phyloP scores from a whole-genome alignment of 2,888 invertebrate species.

The Rotaria magnacalcarata region DNA sequence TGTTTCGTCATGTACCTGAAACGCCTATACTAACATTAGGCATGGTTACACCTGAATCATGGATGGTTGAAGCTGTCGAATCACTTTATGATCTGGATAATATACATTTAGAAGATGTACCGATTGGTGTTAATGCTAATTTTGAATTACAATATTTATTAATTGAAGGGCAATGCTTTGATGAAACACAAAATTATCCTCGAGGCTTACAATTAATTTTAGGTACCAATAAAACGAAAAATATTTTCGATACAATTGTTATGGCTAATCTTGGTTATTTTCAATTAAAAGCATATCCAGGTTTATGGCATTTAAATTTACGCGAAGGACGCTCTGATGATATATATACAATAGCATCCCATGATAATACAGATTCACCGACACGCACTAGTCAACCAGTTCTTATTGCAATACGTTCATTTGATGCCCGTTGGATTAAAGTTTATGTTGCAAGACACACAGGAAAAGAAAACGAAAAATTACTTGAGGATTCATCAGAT shows the following conservation, averaged over 20 bases:
- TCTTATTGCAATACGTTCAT: conserved; percentile 70
- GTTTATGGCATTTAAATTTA: conserved; percentile 82
- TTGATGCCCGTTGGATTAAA: conserved; percentile 84
- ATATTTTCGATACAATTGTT: conserved; percentile 82
- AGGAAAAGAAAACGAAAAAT: conserved; percentile 77
- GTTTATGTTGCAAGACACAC: conserved; percentile 74
- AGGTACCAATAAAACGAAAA: conserved; percentile 67
- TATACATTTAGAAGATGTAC: conserved; percentile 82
- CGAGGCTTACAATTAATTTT: conserved; percentile 91
- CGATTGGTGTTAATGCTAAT: conserved; percentile 68
- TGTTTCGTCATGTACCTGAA: conserved; percentile 43
- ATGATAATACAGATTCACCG: conserved; percentile 73
- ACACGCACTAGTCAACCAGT: conserved; percentile 67
- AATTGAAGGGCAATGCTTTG: conserved; percentile 94
- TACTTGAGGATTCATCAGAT: conserved; percentile 73
- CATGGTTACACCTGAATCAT: conserved; percentile 49
- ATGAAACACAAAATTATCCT: conserved; percentile 80
- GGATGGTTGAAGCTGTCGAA: conserved; percentile 61
- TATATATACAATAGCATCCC: conserved; percentile 80
- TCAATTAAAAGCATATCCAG: conserved; percentile 93
- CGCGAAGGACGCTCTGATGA: conserved; percentile 71
- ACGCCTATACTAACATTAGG: conserved; percentile 45
- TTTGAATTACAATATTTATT: conserved; percentile 90
- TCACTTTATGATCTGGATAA: conserved; percentile 95
- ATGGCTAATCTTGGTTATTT: conserved; percentile 99